These are phyloP conservation scores for Brachyalestes nurse DNA, from an alignment of 2,797 vertebrate genomes.

Conservation along the genomic window DNA sequence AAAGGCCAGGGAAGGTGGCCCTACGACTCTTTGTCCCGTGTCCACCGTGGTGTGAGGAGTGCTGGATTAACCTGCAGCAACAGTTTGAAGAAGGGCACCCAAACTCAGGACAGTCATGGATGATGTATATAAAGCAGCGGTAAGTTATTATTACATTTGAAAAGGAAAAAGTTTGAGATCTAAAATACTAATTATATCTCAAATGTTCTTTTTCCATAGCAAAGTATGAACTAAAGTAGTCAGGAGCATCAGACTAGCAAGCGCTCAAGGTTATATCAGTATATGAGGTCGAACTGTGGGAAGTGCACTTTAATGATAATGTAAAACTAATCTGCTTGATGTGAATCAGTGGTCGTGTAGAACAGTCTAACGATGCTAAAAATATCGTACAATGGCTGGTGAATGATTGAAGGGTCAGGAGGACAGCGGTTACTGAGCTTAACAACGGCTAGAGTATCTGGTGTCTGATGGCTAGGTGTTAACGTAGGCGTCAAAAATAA, in stretches of 20 bases:
- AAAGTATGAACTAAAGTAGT: conserved; percentile 4
- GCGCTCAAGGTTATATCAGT: conserved; percentile 50
- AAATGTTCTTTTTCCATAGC: too few relatives aligned
- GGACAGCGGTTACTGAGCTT: conserved; percentile 28
- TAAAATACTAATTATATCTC: background rate
- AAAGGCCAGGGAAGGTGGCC: conserved; percentile 66
- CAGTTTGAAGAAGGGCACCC: conserved; percentile 23
- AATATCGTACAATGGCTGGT: conserved; percentile 29
- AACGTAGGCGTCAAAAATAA: conserved; percentile 39
- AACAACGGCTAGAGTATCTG: conserved; percentile 17
- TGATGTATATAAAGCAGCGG: conserved; percentile 87
- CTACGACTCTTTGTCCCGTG: conserved; percentile 62
- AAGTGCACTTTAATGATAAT: conserved; percentile 10
- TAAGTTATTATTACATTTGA: conserved; percentile 63
- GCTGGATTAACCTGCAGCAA: conserved; percentile 47
- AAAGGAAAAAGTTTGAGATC: background rate
- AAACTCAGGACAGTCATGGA: conserved; percentile 74
- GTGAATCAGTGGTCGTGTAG: background rate
- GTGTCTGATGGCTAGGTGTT: conserved; percentile 37
- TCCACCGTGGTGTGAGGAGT: conserved; percentile 49
- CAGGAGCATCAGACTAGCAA: background rate
- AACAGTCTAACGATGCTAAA: conserved; percentile 12
- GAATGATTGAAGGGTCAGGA: conserved; percentile 28
- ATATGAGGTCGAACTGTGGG: background rate
- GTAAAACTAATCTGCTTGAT: background rate